Evolutionary conservation across 2,797 vertebrate genomes (phyloP), one percentile per base, ranked within the genome.

Genomic region (Carduelis carduelis): DNA sequence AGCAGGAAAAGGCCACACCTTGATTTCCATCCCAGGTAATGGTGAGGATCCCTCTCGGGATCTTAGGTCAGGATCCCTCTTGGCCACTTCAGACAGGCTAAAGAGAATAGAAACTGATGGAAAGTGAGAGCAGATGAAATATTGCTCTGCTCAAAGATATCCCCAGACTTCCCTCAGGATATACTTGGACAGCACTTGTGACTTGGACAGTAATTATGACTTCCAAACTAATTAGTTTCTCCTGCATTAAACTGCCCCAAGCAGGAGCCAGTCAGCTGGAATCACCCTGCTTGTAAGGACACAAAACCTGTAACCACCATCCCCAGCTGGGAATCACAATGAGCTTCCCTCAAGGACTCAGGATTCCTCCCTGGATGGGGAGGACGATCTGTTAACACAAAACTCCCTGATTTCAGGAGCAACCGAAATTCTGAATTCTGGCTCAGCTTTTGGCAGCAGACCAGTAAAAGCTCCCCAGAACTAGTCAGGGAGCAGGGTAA

Each of bases 1-100:
- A 11, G 5, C 3, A 27, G 69, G 46, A 4, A 28, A 43, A 27
- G 7, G 2, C 3, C 27, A 6, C 0, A 2, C 12, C 30, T 26
- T 14, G 22, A 6, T 39, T 56, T 11, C 8, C 37, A 15, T 24
- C 44, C 34, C 32, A 10, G 11, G 30, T 13, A 14, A 10, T 1
- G 4, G 2, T 1, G 35, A 26, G 59, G n/a, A n/a, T 37, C 28
- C 22, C 28, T 2, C 3, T 41, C 14, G 34, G 70, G 44, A 15
- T 66, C 21, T 32, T 27, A 26, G 43, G 43, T 49, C 60, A n/a
- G 57, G 32, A 35, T 32, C 32, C 20, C 32, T 1, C 5, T 39
- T 22, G 30, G 59, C 70, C 21, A 0, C 30, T 32, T 15, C 41
- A 26, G 34, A 11, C 39, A 41, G 63, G 17, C 10, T 52, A 12